Base-by-base conservation (phyloP, 2,888 invertebrate species). In the Leucophenga montana region DNA sequence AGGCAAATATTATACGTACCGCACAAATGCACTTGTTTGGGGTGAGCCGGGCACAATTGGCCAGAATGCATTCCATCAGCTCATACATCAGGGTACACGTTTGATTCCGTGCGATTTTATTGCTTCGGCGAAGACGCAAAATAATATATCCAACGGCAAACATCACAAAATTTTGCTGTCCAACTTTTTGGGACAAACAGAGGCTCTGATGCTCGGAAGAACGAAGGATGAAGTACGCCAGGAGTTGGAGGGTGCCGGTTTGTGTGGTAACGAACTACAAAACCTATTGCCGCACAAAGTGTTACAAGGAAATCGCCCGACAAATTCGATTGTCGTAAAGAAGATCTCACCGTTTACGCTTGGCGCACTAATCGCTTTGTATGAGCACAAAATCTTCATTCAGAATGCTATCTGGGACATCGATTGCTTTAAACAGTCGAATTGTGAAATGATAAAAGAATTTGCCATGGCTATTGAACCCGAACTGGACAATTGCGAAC, bases 1-100 rank as follows among this genome's bases (percentile, higher is more conserved):
- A 14, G 85, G 82, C 39, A 88, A 91, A n/a, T 27, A 3, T 27
- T 27, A 3, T 27, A 27, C 27, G 4, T 2, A n/a, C n/a, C n/a
- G 27, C 4, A 27, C 4, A 27, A 27, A 27, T n/a, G 27, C 4
- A 27, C 4, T 89, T 83, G 89, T 89, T 39, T 89, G 89, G 89
- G 99, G 99, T 67, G 99, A 99, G 89, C 98, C 99, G 0, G 99
- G 99, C 20, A 99, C 99, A 54, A 99, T 99, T 89, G 99, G 99
- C 0, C 99, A 99, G 85, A 99, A 99, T 90, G 99, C 99, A 70
- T 99, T 99, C 91, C 99, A 99, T 89, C 99, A 99, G 89, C 92
- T 99, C 59, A 96, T 99, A 76, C 99, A 99, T 89, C 99, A 99
- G 90, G 89, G 89, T 18, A 89, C 89, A 13, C 86, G 97, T 73